Evolutionary conservation across 2,888 invertebrate genomes (phyloP).

Genomic region (Aphidius colemani): DNA sequence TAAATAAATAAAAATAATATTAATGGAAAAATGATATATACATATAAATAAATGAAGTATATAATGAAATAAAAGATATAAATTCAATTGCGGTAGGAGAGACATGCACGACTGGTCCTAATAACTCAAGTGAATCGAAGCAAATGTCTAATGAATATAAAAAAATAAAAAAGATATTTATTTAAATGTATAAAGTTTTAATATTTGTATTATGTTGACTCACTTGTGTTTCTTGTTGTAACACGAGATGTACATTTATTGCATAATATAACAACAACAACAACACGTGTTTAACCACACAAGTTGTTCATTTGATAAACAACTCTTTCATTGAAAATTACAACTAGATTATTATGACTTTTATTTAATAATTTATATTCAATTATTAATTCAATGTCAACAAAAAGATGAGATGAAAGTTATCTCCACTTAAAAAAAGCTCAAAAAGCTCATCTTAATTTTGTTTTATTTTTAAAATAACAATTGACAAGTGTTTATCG

Average conservation of each 20-base stretch:
- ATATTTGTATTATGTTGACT: conserved; percentile 28
- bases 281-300: no score
- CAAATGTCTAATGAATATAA: conserved; percentile 36
- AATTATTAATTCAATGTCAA: not conserved
- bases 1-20: not conserved
- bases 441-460: no score
- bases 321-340: no score
- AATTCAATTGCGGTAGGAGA: conserved; percentile 1
- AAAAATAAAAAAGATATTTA: no score
- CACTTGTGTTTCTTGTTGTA: conserved; percentile 47
- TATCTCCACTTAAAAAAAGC: no score
- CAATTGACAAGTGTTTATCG: no score
- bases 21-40: no score
- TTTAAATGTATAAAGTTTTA: not conserved
- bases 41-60: no score
- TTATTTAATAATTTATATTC: not conserved
- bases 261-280: conserved; percentile 36
- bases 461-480: no score
- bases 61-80: conserved; percentile 7
- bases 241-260: conserved; percentile 49
- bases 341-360: conserved; percentile 42
- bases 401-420: no score
- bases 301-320: no score
- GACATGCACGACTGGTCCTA: conserved; percentile 21
- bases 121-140: conserved; percentile 39